phyloP scores from a whole-genome alignment of 2,797 vertebrate genomes.

The Hirundo rustica region DNA sequence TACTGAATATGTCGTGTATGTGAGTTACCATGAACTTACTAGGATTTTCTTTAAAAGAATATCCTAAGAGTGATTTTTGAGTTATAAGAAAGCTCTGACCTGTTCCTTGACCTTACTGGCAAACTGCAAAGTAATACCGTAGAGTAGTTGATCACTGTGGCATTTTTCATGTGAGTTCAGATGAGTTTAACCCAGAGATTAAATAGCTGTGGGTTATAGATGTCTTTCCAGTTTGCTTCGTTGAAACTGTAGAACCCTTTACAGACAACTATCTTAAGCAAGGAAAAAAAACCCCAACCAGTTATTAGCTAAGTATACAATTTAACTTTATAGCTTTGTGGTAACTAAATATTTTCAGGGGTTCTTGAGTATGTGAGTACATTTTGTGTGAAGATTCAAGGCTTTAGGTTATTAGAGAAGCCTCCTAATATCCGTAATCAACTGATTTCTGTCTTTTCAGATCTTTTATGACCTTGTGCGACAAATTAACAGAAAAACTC shows the following conservation, averaged over 20 bases:
- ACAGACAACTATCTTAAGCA: background rate
- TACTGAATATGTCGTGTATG: background rate
- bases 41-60: background rate
- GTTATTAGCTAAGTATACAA: background rate
- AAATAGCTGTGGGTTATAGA: background rate
- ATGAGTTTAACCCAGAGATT: background rate
- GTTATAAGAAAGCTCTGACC: background rate
- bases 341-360: background rate
- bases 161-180: background rate
- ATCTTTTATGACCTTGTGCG: slow-evolving; percentile 93
- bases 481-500: slow-evolving; percentile 95
- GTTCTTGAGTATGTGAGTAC: background rate
- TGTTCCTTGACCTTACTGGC: background rate
- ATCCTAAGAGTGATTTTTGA: background rate
- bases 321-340: background rate
- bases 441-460: slow-evolving; percentile 68
- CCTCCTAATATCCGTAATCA: background rate
- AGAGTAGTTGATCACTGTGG: background rate
- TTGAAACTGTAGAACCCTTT: background rate
- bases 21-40: background rate
- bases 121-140: background rate
- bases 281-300: background rate
- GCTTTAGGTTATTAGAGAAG: background rate
- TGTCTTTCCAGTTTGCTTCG: background rate
- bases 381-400: background rate